phyloP scores from a whole-genome alignment of 2,888 invertebrate species.

The Pyralis farinalis region DNA sequence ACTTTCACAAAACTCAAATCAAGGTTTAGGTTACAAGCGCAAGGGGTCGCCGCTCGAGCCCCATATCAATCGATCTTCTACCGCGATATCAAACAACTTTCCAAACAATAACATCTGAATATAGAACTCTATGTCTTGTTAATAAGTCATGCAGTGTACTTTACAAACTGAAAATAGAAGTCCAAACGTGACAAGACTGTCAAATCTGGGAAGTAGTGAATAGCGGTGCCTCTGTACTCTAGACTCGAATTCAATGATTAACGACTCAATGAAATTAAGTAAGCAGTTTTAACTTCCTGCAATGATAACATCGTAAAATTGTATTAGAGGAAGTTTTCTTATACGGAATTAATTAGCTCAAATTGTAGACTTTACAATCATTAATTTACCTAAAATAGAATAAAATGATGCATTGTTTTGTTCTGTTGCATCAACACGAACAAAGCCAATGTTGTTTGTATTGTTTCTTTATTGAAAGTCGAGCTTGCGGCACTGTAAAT shows the following conservation, averaged over 20 bases:
- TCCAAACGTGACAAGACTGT: slow-evolving; percentile 54
- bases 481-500: too few species aligned
- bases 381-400: too few species aligned
- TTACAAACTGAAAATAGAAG: slow-evolving; percentile 13
- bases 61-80: slow-evolving; percentile 56
- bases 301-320: slow-evolving; percentile 1
- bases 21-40: slow-evolving; percentile 69
- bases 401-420: neutral
- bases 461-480: too few species aligned
- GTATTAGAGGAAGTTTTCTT: slow-evolving; percentile 8
- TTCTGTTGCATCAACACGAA: too few species aligned
- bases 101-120: slow-evolving; percentile 17
- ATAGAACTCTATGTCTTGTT: slow-evolving; percentile 26
- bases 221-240: slow-evolving; percentile 27
- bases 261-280: slow-evolving; percentile 10
- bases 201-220: slow-evolving; percentile 30
- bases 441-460: too few species aligned
- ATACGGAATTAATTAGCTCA: slow-evolving; percentile 5
- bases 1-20: slow-evolving; percentile 63
- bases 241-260: slow-evolving; percentile 17
- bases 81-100: slow-evolving; percentile 24
- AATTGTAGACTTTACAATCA: too few species aligned
- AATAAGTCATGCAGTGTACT: slow-evolving; percentile 17
- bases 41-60: slow-evolving; percentile 49
- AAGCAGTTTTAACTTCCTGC: slow-evolving; percentile 1